Evolutionary conservation across 1,140 invertebrate genomes (phyloP).

Genomic region (Lasioglossum baleicum): DNA sequence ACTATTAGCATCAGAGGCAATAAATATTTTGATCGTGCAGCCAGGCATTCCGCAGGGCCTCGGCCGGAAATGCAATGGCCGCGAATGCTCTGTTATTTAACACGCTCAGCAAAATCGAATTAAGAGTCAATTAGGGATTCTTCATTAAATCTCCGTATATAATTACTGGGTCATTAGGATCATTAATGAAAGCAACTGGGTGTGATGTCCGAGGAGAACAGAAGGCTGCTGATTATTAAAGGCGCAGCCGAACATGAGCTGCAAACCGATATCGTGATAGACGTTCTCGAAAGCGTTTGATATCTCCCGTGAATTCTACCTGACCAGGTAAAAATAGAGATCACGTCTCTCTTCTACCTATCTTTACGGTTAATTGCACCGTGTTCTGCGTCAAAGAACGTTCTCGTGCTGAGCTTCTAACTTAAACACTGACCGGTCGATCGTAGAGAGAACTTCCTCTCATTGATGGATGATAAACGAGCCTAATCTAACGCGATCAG

Average conservation of each 20-base stretch:
- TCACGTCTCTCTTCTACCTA: not conserved
- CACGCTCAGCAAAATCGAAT: constrained; percentile 42
- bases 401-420: not conserved
- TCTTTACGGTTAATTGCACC: too few relatives aligned
- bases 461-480: constrained; percentile 64
- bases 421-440: constrained; percentile 11
- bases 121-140: constrained; percentile 58
- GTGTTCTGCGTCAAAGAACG: too few relatives aligned
- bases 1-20: constrained; percentile 35
- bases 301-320: not conserved
- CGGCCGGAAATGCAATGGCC: constrained; percentile 46
- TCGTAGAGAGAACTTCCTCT: constrained; percentile 53
- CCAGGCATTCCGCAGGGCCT: constrained; percentile 30
- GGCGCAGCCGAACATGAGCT: constrained; percentile 36
- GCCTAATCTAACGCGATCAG: constrained; percentile 58
- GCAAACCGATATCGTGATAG: constrained; percentile 33
- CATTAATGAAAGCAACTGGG: constrained; percentile 51
- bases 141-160: constrained; percentile 51
- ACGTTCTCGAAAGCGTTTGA: not conserved
- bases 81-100: constrained; percentile 45
- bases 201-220: constrained; percentile 36
- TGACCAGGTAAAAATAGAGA: not conserved
- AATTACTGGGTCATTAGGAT: constrained; percentile 57
- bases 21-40: constrained; percentile 19
- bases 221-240: constrained; percentile 43